A percentile compares a stretch with the other conserved stretches of the same genome.
phyloP scores from a whole-genome alignment of 2,888 invertebrate genomes.

The Gymnoscelis rufifasciata region DNA sequence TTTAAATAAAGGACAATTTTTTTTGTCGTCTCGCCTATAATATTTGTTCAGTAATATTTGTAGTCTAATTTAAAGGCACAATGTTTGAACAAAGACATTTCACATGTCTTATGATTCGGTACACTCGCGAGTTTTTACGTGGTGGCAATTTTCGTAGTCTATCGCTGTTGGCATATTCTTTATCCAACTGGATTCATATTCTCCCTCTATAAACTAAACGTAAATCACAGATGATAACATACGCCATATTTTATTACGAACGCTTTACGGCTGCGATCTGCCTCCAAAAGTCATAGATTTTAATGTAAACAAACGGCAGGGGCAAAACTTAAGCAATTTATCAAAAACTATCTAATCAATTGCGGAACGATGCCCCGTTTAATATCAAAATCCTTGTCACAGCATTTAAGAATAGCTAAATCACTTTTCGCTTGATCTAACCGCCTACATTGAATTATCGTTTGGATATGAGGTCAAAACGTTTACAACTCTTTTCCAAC shows the following conservation, averaged over 20 bases:
- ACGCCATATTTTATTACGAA: constrained; percentile 9
- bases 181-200: not conserved
- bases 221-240: constrained; percentile 2
- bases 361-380: constrained; percentile 62
- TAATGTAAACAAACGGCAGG: constrained; percentile 37
- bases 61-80: no score
- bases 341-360: constrained; percentile 74
- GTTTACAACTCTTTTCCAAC: no score
- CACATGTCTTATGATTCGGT: no score
- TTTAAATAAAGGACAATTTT: no score
- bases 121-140: no score
- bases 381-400: constrained; percentile 58
- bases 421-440: not conserved
- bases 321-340: constrained; percentile 57
- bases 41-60: no score
- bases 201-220: not conserved
- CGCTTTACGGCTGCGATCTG: constrained; percentile 6
- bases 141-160: not conserved
- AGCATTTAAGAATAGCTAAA: constrained; percentile 7
- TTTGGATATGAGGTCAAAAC: no score
- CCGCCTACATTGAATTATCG: no score
- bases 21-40: no score
- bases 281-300: constrained; percentile 26
- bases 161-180: not conserved
- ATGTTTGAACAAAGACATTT: no score